Evolutionary conservation across 2,113 vertebrate species (phyloP).

Genomic region (Zosterops hypoxanthus): DNA sequence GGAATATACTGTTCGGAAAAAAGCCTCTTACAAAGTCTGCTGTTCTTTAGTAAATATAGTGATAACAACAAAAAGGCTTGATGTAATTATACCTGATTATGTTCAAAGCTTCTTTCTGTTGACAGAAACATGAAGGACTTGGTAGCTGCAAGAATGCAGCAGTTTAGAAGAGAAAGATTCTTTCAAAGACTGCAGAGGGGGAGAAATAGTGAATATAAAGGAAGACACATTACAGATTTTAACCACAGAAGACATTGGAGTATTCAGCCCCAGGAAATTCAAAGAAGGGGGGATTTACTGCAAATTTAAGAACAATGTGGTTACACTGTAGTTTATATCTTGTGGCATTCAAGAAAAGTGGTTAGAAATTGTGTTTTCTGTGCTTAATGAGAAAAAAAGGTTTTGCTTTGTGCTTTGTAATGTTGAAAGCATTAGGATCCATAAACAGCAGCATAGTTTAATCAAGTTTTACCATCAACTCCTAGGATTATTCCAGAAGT

Average conservation of each 20-base stretch:
- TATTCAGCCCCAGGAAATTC: not conserved
- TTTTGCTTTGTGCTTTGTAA: not conserved
- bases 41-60: not conserved
- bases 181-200: not conserved
- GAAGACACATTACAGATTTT: not conserved
- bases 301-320: conserved; percentile 25
- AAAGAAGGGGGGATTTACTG: not conserved
- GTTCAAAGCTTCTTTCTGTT: not conserved
- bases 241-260: conserved; percentile 2
- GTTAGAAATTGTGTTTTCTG: conserved; percentile 5
- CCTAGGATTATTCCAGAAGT: not conserved
- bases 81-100: not conserved
- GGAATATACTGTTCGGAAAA: not conserved
- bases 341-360: not conserved
- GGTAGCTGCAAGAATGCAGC: not conserved
- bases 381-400: not conserved
- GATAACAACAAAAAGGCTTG: not conserved
- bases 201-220: not conserved
- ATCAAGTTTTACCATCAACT: conserved; percentile 48
- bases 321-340: not conserved
- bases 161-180: not conserved
- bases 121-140: not conserved
- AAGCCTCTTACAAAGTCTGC: not conserved
- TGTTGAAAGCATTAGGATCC: conserved; percentile 29
- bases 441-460: conserved; percentile 37